These are phyloP conservation scores for Drosophila yooni DNA, from an alignment of 2,888 invertebrate genomes.

Conservation along the genomic window DNA sequence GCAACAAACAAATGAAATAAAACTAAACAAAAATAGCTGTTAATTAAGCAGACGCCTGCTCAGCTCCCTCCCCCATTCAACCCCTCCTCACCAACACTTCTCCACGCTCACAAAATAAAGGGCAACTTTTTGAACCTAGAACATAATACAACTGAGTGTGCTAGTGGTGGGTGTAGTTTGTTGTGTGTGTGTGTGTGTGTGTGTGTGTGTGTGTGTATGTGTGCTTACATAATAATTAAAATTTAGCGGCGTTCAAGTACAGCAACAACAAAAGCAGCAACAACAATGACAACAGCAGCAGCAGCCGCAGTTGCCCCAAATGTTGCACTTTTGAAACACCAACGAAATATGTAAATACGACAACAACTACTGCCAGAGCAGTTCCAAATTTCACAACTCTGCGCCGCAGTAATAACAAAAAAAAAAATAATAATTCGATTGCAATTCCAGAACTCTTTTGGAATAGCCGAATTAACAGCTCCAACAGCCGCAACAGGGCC, in stretches of 20 bases:
- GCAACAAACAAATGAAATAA: constrained; percentile 3
- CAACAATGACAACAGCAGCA: constrained; percentile 5
- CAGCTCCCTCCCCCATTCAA: background rate
- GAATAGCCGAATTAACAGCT: background rate
- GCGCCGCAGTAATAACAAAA: constrained; percentile 16
- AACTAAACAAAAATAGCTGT: constrained; percentile 17
- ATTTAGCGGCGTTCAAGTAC: constrained; percentile 63
- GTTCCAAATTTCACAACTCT: constrained; percentile 54
- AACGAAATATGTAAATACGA: background rate
- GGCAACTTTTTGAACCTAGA: constrained; percentile 41
- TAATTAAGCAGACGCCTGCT: constrained; percentile 26
- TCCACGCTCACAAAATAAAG: constrained; percentile 10
- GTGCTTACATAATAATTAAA: constrained; percentile 68
- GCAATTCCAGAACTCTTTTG: constrained; percentile 16
- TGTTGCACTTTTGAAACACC: constrained; percentile 60
- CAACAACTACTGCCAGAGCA: constrained; percentile 23
- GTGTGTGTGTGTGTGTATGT: constrained; percentile 7
- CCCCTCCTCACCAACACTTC: background rate
- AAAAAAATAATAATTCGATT: constrained; percentile 12
- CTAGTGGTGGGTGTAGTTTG: background rate
- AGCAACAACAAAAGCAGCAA: constrained; percentile 10
- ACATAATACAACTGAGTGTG: constrained; percentile 24
- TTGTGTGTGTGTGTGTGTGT: constrained; percentile 7
- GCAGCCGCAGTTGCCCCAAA: constrained; percentile 30
- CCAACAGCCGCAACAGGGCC: background rate